A percentile compares a stretch with the other conserved stretches of the same genome.
Conservation (phyloP, 2,113 vertebrate genomes). For the Prinia subflava region DNA sequence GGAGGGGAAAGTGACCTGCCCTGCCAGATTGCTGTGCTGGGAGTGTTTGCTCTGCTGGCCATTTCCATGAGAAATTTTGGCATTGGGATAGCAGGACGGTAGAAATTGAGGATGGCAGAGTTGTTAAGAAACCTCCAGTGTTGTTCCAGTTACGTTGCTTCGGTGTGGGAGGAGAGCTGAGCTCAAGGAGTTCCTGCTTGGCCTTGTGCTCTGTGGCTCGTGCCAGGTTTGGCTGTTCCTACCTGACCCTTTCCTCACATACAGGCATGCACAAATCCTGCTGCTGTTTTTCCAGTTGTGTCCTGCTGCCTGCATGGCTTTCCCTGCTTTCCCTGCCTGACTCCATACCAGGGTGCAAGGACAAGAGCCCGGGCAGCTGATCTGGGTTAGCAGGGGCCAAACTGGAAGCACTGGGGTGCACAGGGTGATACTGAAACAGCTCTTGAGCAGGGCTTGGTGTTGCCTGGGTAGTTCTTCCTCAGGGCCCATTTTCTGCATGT, state of each 20-base stretch:
- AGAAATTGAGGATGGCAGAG: not conserved
- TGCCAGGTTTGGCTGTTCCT: not conserved
- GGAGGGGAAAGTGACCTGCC: not conserved
- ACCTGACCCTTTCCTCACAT: not conserved
- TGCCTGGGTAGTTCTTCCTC: not conserved
- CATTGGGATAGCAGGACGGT: fast-evolving
- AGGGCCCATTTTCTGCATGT: not conserved
- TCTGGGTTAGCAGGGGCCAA: not conserved
- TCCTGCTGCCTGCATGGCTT: not conserved
- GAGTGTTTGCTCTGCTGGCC: not conserved
- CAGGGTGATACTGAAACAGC: no score
- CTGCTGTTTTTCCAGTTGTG: not conserved
- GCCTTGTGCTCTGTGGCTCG: not conserved
- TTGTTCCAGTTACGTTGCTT: not conserved
- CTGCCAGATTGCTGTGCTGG: not conserved
- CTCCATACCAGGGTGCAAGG: not conserved
- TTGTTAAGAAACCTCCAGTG: not conserved
- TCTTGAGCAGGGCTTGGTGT: not conserved
- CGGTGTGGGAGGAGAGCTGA: not conserved
- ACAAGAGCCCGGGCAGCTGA: not conserved
- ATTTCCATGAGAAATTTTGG: not conserved
- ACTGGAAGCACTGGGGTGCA: not conserved
- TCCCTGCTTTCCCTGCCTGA: not conserved
- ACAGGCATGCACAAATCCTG: not conserved
- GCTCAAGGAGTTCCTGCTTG: not conserved